These are phyloP conservation scores for Condylura cristata DNA, from an alignment of 2,113 vertebrate genomes.

Conservation along the genomic window DNA sequence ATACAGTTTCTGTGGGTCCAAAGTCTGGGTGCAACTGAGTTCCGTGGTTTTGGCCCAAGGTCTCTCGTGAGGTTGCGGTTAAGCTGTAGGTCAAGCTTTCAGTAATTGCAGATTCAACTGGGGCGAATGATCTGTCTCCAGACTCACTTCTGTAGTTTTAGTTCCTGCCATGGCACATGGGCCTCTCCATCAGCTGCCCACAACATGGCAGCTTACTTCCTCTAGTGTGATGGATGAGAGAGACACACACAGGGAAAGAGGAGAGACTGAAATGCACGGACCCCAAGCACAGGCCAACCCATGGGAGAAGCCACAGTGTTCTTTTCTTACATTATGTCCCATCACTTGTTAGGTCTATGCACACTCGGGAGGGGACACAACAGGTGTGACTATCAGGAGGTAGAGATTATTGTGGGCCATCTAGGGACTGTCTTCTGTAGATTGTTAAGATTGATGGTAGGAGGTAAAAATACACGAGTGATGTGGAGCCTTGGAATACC, in stretches of 20 bases:
- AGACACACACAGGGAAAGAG: not conserved
- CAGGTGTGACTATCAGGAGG: not conserved
- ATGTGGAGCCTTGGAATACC: slow-evolving; percentile 17
- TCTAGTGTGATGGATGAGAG: not conserved
- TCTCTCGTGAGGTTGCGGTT: not conserved
- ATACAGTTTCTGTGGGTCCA: slow-evolving; percentile 45
- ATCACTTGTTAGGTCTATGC: not conserved
- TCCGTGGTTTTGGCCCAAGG: not conserved
- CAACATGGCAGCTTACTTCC: not conserved
- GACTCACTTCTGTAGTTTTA: slow-evolving; percentile 16
- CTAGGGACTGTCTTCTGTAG: not conserved
- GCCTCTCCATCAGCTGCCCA: not conserved
- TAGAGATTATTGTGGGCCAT: not conserved
- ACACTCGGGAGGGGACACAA: not conserved
- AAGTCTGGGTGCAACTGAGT: slow-evolving; percentile 3
- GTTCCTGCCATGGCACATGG: not conserved
- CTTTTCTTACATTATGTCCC: not conserved
- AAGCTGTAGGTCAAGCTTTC: not conserved
- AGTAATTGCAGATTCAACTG: not conserved
- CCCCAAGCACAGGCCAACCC: not conserved
- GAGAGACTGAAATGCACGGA: not conserved
- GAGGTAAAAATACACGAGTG: not conserved
- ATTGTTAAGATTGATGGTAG: slow-evolving; percentile 21
- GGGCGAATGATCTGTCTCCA: not conserved
- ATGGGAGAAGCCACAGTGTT: slow-evolving; percentile 18